Conservation (phyloP, 2,113 vertebrate genomes). For the Mesembrinibis cayennensis region DNA sequence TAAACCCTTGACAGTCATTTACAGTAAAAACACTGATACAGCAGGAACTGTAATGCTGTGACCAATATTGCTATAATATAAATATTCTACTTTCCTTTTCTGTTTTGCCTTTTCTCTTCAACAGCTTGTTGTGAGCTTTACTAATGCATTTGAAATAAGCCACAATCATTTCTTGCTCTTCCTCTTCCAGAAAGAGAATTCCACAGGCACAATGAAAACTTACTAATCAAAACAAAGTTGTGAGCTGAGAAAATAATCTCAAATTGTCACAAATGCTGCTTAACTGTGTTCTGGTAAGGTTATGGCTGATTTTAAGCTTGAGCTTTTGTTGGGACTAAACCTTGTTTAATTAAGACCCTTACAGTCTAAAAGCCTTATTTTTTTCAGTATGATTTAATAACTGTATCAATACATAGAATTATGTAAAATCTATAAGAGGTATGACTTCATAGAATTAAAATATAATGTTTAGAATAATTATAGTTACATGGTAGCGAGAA, state of each 20-base stretch:
- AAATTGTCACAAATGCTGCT: not conserved
- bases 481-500: not conserved
- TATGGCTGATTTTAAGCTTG: not conserved
- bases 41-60: not conserved
- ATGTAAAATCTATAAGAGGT: not conserved
- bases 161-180: not conserved
- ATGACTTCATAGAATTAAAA: not conserved
- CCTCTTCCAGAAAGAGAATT: not conserved
- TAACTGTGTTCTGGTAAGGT: not conserved
- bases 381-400: not conserved
- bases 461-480: not conserved
- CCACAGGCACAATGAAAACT: not conserved
- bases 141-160: not conserved
- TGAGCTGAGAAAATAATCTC: not conserved
- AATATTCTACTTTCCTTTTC: not conserved
- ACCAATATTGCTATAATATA: not conserved
- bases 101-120: not conserved
- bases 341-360: not conserved
- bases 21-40: not conserved
- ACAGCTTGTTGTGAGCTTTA: not conserved
- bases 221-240: not conserved
- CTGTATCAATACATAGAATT: too few species aligned
- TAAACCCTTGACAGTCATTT: not conserved
- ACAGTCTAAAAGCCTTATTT: not conserved
- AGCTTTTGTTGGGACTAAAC: not conserved